Evolutionary conservation across 2,888 invertebrate genomes (phyloP).

Genomic region (Escarpia spicata): DNA sequence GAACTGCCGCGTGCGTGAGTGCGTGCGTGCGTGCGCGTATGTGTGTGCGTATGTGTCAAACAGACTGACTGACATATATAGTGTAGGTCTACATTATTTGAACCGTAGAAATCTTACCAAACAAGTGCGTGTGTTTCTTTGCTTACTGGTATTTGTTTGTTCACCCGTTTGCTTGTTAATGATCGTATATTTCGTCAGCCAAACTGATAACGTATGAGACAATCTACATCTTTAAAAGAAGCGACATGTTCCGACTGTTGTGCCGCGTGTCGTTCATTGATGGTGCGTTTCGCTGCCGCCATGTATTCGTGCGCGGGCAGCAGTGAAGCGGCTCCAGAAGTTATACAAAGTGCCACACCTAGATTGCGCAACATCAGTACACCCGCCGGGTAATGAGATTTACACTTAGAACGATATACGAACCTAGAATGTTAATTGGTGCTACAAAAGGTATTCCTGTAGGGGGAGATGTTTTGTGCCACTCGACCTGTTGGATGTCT

Average conservation of each 20-base stretch:
- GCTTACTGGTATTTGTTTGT: no score
- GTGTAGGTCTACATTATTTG: no score
- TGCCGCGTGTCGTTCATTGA: not conserved
- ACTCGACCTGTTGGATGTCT: not conserved
- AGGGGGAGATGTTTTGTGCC: not conserved
- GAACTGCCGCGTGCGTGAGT: not conserved
- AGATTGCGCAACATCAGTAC: not conserved
- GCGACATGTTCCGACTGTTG: no score
- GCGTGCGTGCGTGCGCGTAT: not conserved
- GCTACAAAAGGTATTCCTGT: not conserved
- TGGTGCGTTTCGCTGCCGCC: not conserved
- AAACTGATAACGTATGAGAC: no score
- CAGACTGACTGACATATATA: no score
- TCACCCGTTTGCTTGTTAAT: no score
- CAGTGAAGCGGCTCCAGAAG: not conserved
- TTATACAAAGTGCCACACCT: not conserved
- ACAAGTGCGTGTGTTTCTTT: no score
- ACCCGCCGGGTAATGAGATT: not conserved
- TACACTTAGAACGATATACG: not conserved
- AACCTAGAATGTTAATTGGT: not conserved
- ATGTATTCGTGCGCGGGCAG: not conserved
- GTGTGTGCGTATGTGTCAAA: not conserved
- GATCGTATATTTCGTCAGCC: no score
- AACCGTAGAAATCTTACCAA: no score
- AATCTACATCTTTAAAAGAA: no score